phyloP scores from a whole-genome alignment of 2,113 vertebrate species.

The Malurus alboscapulatus region DNA sequence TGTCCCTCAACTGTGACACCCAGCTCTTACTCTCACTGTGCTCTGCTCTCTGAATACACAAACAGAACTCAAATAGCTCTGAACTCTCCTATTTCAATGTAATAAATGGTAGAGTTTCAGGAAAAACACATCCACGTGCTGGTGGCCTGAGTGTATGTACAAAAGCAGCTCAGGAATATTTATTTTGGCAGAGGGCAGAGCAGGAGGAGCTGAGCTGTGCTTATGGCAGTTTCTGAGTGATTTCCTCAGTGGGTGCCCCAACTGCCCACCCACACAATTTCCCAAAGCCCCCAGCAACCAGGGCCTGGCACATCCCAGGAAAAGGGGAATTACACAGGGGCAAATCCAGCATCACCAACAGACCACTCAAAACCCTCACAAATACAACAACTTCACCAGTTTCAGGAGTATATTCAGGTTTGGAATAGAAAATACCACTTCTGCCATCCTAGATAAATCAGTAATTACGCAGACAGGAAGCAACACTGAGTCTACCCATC shows the following conservation, averaged over 20 bases:
- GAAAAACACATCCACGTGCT: neutral
- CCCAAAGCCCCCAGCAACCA: neutral
- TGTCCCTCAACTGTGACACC: neutral
- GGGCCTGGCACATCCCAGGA: neutral
- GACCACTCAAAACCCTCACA: neutral
- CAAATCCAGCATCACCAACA: neutral
- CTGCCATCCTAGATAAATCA: neutral
- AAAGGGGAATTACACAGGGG: neutral
- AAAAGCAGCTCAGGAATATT: slow-evolving; percentile 19
- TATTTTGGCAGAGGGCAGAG: neutral
- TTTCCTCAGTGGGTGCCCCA: neutral
- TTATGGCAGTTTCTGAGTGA: neutral
- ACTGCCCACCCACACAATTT: neutral
- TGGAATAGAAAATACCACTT: neutral
- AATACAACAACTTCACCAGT: neutral
- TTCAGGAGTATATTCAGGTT: neutral
- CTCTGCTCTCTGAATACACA: neutral
- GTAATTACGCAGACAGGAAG: neutral
- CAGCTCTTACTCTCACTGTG: neutral
- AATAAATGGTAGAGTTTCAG: neutral
- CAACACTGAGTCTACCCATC: neutral
- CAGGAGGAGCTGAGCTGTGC: neutral
- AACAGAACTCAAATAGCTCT: neutral
- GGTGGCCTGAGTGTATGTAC: neutral
- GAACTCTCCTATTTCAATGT: neutral